Base-by-base conservation (phyloP, 2,113 vertebrate genomes). In the Neodontobutis hainanensis region DNA sequence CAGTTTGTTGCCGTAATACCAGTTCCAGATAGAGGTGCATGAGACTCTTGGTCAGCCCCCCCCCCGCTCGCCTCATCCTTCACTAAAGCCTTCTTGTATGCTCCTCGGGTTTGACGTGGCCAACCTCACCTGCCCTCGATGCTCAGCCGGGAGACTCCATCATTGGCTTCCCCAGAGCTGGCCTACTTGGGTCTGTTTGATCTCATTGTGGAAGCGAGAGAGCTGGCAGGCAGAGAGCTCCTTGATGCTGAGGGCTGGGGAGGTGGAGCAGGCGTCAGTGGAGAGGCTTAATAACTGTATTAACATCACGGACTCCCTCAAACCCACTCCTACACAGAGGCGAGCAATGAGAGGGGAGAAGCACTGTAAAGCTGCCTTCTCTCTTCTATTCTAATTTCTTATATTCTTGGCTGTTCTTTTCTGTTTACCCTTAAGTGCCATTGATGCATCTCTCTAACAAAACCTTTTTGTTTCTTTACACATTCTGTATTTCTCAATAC, bases 261-360 rank as follows among this genome's bases (percentile, higher is more conserved):
- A 88, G 88, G 84, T 89, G 82, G 86, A 86, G 85, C 77, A 72
- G 73, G 75, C 83, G 86, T 88, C 83, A 78, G 79, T 85, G 74
- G 85, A 85, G 90, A 89, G 90, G 83, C 91, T 89, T 92, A 90
- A 87, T 90, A 88, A 90, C 85, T 87, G 85, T 83, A 90, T 92
- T 92, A 91, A 88, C 86, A 85, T 83, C 50, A 68, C 62, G 38
- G 65, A 73, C 59, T 89, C 88, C 89, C 88, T 53, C 44, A 76
- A 85, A 86, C 48, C 19, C 61, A 66, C 78, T 78, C 88, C 81
- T 83, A 84, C 82, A 63, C 70, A 59, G 65, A 19, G 5, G 45
- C 34, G 50, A 48, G 44, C 27, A 58, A 12, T 14, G 8, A 47
- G 42, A 48, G 8, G 48, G 44, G 11, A 4, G 42, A 14, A 0